phyloP scores from a whole-genome alignment of 2,797 vertebrate genomes.

The Hozukius guyotensis region DNA sequence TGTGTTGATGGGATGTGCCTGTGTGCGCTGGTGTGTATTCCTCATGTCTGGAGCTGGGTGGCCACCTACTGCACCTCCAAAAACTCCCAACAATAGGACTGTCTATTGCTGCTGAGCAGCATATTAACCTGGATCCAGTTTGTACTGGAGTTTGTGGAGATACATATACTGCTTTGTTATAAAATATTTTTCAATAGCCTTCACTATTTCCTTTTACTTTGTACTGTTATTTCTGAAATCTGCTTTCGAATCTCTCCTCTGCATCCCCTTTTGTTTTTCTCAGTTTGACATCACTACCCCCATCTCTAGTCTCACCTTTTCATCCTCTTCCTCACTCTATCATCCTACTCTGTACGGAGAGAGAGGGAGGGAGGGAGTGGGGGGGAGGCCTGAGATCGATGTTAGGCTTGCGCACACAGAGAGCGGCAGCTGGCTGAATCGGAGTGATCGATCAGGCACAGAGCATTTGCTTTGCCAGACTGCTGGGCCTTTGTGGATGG shows the following conservation, averaged over 20 bases:
- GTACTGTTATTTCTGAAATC: slow-evolving; percentile 21
- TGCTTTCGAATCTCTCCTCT: slow-evolving; percentile 9
- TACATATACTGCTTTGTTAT: background rate
- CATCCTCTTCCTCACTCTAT: slow-evolving; percentile 38
- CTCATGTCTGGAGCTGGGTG: slow-evolving; percentile 41
- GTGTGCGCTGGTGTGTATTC: slow-evolving; percentile 36
- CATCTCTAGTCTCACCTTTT: slow-evolving; percentile 56
- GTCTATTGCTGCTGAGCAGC: background rate
- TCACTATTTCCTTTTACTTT: slow-evolving; percentile 10
- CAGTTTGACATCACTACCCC: slow-evolving; percentile 35
- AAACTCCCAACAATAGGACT: slow-evolving; percentile 11
- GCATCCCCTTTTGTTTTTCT: slow-evolving; percentile 34
- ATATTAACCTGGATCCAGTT: background rate
- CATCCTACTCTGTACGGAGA: slow-evolving; percentile 15
- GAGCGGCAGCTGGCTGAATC: slow-evolving; percentile 77
- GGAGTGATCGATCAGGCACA: slow-evolving; percentile 81
- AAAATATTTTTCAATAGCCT: background rate
- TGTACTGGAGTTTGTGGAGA: slow-evolving; percentile 3
- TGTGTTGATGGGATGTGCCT: slow-evolving; percentile 60
- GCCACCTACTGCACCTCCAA: slow-evolving; percentile 33
- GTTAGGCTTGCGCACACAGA: slow-evolving; percentile 56
- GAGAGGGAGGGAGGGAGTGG: background rate
- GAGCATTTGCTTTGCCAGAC: slow-evolving; percentile 80
- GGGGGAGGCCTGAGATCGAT: slow-evolving; percentile 67
- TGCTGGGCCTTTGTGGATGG: slow-evolving; percentile 82